phyloP scores from a whole-genome alignment of 2,797 vertebrate species.

The Echiichthys vipera region DNA sequence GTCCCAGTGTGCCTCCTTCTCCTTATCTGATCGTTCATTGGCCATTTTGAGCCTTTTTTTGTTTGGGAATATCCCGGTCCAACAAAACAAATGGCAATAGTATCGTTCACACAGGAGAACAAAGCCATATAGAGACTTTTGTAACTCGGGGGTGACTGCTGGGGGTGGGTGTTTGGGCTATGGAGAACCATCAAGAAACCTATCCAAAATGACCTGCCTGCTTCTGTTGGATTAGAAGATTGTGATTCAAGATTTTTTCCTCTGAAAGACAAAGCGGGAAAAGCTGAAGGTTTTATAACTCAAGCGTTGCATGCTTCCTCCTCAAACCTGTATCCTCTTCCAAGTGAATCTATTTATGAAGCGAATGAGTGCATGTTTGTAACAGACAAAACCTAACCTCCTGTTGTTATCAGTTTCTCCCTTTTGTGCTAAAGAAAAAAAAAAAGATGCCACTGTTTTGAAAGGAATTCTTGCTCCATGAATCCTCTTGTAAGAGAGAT shows the following conservation, averaged over 20 bases:
- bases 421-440: constrained; percentile 73
- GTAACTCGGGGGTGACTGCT: constrained; percentile 71
- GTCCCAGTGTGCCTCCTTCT: constrained; percentile 83
- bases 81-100: constrained; percentile 89
- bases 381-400: constrained; percentile 84
- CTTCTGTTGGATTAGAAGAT: constrained; percentile 77
- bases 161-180: constrained; percentile 64
- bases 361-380: constrained; percentile 89
- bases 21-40: constrained; percentile 85
- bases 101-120: constrained; percentile 94
- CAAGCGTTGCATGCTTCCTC: constrained; percentile 90
- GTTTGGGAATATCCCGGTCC: constrained; percentile 75
- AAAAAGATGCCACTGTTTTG: constrained; percentile 73
- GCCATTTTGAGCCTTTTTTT: constrained; percentile 83
- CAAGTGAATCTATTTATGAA: constrained; percentile 87
- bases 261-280: constrained; percentile 71
- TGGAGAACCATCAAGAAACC: constrained; percentile 73
- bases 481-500: constrained; percentile 84
- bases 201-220: constrained; percentile 80
- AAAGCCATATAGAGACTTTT: constrained; percentile 98
- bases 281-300: constrained; percentile 81
- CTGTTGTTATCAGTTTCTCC: constrained; percentile 78
- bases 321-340: constrained; percentile 86
- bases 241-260: constrained; percentile 71
- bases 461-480: constrained; percentile 73